Evolutionary conservation across 23 tunicate species (phyloP).

Genomic region (Diplosoma virens): DNA sequence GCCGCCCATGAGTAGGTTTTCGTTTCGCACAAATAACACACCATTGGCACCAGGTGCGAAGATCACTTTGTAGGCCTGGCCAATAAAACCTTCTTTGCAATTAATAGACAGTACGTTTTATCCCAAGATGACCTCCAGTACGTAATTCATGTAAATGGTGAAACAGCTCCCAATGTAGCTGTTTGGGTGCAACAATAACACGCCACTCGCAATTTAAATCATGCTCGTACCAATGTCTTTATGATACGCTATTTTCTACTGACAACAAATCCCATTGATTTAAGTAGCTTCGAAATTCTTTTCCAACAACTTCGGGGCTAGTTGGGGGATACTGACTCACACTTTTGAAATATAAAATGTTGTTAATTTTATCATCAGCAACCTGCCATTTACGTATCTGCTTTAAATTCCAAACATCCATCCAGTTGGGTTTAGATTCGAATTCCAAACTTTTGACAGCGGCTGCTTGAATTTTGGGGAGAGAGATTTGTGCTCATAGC

Average conservation of each 20-base stretch:
- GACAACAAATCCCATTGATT: neutral
- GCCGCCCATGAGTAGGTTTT: neutral
- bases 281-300: neutral
- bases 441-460: neutral
- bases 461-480: neutral
- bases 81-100: conserved; percentile 16
- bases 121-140: conserved; percentile 8
- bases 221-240: neutral
- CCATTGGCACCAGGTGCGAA: neutral
- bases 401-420: neutral
- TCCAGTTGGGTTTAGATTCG: neutral
- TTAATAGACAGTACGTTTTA: neutral
- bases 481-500: neutral
- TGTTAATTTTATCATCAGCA: neutral
- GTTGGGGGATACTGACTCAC: neutral
- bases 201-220: neutral
- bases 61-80: neutral
- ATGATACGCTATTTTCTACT: neutral
- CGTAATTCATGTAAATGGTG: neutral
- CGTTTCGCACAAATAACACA: neutral
- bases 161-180: neutral
- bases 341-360: neutral
- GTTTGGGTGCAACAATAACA: neutral
- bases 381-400: neutral
- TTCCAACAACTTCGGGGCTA: neutral